phyloP scores from a whole-genome alignment of 2,797 vertebrate species.

The Dallia pectoralis region DNA sequence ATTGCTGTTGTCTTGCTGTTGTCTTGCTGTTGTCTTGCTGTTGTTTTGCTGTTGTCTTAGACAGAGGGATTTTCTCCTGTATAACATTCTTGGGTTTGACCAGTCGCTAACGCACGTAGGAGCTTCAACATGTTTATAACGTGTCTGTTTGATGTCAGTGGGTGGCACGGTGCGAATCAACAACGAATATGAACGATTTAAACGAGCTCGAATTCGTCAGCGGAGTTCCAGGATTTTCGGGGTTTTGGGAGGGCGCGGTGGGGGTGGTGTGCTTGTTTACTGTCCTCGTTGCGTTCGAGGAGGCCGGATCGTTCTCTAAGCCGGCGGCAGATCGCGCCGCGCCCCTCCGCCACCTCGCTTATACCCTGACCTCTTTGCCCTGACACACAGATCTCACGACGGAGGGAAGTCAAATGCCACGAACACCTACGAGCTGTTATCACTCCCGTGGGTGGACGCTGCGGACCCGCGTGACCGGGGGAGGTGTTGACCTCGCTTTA shows the following conservation, averaged over 20 bases:
- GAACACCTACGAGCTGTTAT: neutral
- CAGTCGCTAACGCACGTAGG: slow-evolving; percentile 38
- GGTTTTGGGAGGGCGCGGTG: slow-evolving; percentile 37
- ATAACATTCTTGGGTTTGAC: slow-evolving; percentile 36
- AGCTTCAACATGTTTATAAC: slow-evolving; percentile 6
- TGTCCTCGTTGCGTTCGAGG: slow-evolving; percentile 80
- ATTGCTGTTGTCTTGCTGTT: too few species aligned
- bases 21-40: too few species aligned
- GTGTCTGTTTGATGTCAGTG: neutral
- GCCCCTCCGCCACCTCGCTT: slow-evolving; percentile 59
- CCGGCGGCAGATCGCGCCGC: slow-evolving; percentile 64
- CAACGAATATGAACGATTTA: neutral
- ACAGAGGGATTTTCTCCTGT: slow-evolving; percentile 5
- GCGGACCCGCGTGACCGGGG: neutral
- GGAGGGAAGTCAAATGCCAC: neutral
- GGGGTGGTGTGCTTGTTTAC: slow-evolving; percentile 78
- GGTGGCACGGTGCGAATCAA: neutral
- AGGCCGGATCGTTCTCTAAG: slow-evolving; percentile 57
- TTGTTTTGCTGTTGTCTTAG: too few species aligned
- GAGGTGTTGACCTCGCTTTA: neutral
- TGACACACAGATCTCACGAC: neutral
- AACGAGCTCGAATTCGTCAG: too few species aligned
- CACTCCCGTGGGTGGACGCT: neutral
- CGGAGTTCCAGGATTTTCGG: too few species aligned
- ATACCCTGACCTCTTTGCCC: neutral